A percentile compares a stretch with the other conserved stretches of the same genome.
Conservation (phyloP, 2,113 vertebrate genomes). For the Burhinus bistriatus region DNA sequence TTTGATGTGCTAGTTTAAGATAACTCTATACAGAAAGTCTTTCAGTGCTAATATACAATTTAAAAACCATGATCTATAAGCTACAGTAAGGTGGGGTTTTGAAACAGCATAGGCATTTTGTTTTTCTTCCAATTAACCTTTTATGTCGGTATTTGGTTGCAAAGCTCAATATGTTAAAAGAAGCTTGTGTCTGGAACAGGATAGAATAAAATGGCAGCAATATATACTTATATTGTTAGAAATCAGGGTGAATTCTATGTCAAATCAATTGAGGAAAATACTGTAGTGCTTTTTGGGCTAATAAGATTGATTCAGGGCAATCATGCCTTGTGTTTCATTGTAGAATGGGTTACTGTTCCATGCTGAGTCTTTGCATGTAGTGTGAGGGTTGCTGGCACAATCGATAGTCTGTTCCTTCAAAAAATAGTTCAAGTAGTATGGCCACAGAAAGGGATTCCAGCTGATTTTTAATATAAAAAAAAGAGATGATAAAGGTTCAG, state of each 20-base stretch:
- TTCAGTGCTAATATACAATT: not conserved
- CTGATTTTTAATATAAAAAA: conserved; percentile 27
- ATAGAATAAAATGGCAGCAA: conserved; percentile 14
- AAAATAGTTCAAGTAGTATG: conserved; percentile 26
- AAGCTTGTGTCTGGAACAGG: not conserved
- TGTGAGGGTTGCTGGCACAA: conserved; percentile 54
- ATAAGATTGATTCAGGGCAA: not conserved
- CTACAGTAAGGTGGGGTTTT: not conserved
- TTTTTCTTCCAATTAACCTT: conserved; percentile 52
- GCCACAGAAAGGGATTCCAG: conserved; percentile 30
- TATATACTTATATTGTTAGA: not conserved
- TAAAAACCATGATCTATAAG: not conserved
- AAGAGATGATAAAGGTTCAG: conserved; percentile 8
- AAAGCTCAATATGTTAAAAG: not conserved
- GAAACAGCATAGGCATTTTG: not conserved
- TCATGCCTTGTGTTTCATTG: conserved; percentile 7
- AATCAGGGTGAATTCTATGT: not conserved
- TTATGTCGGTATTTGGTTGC: not conserved
- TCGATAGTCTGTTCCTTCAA: conserved; percentile 1
- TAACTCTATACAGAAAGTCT: not conserved
- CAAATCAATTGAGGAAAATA: not conserved
- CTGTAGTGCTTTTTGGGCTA: not conserved
- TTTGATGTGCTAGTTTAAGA: not conserved
- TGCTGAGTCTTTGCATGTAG: conserved; percentile 7
- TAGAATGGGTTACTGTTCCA: conserved; percentile 1